phyloP scores from a whole-genome alignment of 1,140 invertebrate species.

The Heliothis subflexa region DNA sequence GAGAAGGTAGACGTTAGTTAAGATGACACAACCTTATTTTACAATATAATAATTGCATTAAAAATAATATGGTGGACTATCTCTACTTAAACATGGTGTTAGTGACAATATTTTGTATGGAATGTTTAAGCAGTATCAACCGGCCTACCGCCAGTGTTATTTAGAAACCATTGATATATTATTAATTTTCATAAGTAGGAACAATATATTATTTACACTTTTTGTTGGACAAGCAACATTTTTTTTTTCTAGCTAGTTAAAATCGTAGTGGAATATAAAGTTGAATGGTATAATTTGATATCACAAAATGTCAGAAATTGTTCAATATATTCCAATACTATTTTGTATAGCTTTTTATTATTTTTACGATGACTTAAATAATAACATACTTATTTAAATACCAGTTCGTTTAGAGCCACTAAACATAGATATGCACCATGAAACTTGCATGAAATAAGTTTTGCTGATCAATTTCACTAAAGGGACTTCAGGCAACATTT shows the following conservation, averaged over 20 bases:
- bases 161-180: conserved; percentile 28
- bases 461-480: conserved; percentile 3
- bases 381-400: conserved; percentile 11
- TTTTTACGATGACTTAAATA: conserved; percentile 13
- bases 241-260: conserved; percentile 15
- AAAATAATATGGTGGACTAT: conserved; percentile 46
- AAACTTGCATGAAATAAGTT: not conserved
- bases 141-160: conserved; percentile 19
- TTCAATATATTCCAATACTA: not conserved
- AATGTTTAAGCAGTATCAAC: conserved; percentile 47
- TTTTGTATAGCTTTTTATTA: not conserved
- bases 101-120: conserved; percentile 40
- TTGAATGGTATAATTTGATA: not conserved
- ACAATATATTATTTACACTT: conserved; percentile 37
- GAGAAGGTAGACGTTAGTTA: conserved; percentile 13
- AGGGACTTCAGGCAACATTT: not conserved
- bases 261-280: not conserved
- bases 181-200: conserved; percentile 34
- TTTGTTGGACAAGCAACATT: conserved; percentile 20
- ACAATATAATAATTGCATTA: conserved; percentile 34
- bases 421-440: not conserved
- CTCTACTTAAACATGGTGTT: conserved; percentile 45
- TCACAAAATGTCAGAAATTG: not conserved
- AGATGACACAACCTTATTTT: conserved; percentile 46
- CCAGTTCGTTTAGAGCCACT: not conserved